Evolutionary conservation across 2,888 invertebrate species (phyloP).

Genomic region (Cheilosia vernalis): DNA sequence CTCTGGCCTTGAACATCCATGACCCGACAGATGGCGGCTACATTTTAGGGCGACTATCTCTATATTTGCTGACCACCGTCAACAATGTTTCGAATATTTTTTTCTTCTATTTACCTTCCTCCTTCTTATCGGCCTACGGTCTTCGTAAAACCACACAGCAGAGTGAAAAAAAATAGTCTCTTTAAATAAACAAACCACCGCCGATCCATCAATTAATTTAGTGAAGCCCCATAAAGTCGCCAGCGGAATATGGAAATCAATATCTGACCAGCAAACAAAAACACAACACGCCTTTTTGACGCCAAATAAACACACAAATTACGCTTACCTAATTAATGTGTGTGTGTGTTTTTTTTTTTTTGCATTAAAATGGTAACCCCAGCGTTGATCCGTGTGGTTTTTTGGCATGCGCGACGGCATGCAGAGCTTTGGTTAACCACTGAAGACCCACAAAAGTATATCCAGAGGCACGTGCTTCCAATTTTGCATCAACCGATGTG

Average conservation of each 20-base stretch:
- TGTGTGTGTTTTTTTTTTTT: constrained; percentile 5
- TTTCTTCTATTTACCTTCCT: background rate
- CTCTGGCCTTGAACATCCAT: background rate
- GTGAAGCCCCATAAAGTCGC: constrained; percentile 46
- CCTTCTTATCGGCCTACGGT: background rate
- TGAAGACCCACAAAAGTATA: constrained; percentile 45
- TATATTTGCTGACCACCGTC: too few species aligned
- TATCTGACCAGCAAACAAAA: constrained; percentile 37
- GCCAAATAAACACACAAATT: constrained; percentile 41
- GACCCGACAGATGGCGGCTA: background rate
- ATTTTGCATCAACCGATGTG: constrained; percentile 23
- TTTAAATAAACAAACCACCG: constrained; percentile 39
- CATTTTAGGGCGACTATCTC: background rate
- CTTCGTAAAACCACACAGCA: background rate
- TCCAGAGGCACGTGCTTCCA: constrained; percentile 42
- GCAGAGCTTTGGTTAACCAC: constrained; percentile 30
- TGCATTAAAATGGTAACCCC: constrained; percentile 23
- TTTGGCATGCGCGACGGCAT: constrained; percentile 47
- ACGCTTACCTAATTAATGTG: constrained; percentile 29
- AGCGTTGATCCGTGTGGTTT: constrained; percentile 39
- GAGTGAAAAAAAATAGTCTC: background rate
- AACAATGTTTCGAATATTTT: background rate
- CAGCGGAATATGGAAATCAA: constrained; percentile 41
- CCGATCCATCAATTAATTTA: constrained; percentile 36
- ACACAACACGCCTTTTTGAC: constrained; percentile 19